Conservation (phyloP, 2,797 vertebrate genomes). For the Knipowitschia caucasica region DNA sequence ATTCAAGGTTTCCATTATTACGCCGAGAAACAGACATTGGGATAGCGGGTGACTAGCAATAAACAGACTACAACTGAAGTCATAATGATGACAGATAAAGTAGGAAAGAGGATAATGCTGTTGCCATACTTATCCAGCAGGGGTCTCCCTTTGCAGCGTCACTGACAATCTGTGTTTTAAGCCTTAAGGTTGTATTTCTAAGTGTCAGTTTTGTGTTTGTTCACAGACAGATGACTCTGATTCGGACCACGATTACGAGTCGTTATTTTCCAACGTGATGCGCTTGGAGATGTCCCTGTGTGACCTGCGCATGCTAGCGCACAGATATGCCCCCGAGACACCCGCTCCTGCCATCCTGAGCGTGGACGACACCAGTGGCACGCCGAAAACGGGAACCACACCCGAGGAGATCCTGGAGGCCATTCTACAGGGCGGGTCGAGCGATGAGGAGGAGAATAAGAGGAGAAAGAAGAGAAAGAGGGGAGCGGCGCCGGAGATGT, state of each 20-base stretch:
- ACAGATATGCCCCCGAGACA: conserved; percentile 21
- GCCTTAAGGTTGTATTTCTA: too few species aligned
- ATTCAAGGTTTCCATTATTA: too few species aligned
- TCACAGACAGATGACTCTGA: conserved; percentile 35
- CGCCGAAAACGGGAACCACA: conserved; percentile 56
- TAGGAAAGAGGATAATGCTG: too few species aligned
- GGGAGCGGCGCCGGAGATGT: rapidly evolving
- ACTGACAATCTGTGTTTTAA: too few species aligned
- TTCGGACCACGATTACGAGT: conserved; percentile 80
- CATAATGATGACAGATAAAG: too few species aligned
- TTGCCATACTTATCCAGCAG: too few species aligned
- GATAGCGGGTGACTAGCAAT: too few species aligned
- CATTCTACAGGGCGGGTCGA: conserved; percentile 74
- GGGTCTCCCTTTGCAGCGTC: too few species aligned
- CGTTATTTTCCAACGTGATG: conserved; percentile 81
- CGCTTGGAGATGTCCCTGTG: conserved; percentile 78
- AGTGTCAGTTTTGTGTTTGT: too few species aligned
- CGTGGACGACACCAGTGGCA: background rate
- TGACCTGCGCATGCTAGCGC: conserved; percentile 78
- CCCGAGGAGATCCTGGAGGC: conserved; percentile 85
- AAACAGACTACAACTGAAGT: too few species aligned
- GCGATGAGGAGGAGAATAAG: conserved; percentile 51
- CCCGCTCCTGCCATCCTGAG: conserved; percentile 25
- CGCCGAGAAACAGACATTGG: too few species aligned
- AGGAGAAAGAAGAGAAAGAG: conserved; percentile 46